Conservation (phyloP, 2,888 invertebrate species). For the Glaucopsyche alexis region DNA sequence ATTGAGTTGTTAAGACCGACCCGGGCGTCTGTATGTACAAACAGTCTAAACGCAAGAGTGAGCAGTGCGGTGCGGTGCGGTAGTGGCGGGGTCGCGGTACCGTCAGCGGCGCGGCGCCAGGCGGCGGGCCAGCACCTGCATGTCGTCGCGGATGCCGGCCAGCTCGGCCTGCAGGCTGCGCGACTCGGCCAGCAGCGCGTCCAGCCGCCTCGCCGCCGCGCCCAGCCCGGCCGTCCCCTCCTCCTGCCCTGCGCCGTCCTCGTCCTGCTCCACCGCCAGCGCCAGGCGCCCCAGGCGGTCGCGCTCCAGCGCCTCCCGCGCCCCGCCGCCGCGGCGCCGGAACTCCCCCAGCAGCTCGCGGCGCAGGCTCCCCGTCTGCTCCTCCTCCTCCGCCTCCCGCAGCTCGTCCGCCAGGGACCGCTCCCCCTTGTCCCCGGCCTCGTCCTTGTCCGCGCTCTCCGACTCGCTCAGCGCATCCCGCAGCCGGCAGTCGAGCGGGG, state of each 20-base stretch:
- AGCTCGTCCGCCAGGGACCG: constrained; percentile 68
- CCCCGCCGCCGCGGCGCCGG: constrained; percentile 50
- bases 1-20: neutral
- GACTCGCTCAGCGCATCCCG: neutral
- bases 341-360: constrained; percentile 53
- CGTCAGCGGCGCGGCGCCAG: constrained; percentile 65
- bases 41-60: neutral
- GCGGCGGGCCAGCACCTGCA: constrained; percentile 77
- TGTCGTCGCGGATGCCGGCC: constrained; percentile 72
- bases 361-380: constrained; percentile 47
- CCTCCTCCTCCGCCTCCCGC: constrained; percentile 64
- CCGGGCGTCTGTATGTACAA: neutral
- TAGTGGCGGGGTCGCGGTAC: constrained; percentile 53
- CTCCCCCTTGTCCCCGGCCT: constrained; percentile 42
- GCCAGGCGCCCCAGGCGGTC: constrained; percentile 68
- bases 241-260: constrained; percentile 60
- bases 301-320: constrained; percentile 60
- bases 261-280: constrained; percentile 70
- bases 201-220: constrained; percentile 64
- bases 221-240: constrained; percentile 52
- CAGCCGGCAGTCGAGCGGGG: neutral
- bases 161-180: constrained; percentile 69
- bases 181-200: constrained; percentile 70
- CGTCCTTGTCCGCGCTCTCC: constrained; percentile 33
- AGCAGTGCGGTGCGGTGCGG: constrained; percentile 32